Evolutionary conservation across 2,113 vertebrate species (phyloP).

Genomic region (Lasiurus cinereus): DNA sequence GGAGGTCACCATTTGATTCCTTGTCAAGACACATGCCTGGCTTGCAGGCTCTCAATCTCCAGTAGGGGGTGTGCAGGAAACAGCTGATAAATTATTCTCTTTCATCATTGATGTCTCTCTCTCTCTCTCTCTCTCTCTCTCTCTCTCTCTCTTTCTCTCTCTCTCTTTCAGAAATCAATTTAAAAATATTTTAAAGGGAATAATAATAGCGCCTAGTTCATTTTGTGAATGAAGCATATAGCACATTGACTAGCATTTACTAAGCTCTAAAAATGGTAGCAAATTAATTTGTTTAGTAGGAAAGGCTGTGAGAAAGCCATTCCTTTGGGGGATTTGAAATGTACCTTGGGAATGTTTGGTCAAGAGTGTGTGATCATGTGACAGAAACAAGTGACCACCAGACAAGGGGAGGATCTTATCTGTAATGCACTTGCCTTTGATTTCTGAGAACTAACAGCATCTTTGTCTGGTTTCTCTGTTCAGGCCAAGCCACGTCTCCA

Average conservation of each 20-base stretch:
- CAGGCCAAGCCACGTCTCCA: conserved; percentile 96
- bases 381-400: neutral
- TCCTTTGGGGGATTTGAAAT: neutral
- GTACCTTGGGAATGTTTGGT: neutral
- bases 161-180: too few species aligned
- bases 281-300: neutral
- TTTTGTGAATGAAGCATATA: neutral
- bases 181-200: neutral
- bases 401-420: neutral
- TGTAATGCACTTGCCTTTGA: neutral
- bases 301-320: conserved; percentile 1
- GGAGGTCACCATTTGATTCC: too few species aligned
- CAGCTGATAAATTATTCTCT: too few species aligned
- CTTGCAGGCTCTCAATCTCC: too few species aligned
- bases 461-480: conserved; percentile 64
- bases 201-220: neutral
- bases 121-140: too few species aligned
- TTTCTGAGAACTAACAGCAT: neutral
- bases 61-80: too few species aligned
- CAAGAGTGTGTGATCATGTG: neutral
- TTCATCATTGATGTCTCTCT: too few species aligned
- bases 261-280: neutral
- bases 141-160: too few species aligned
- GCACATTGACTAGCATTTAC: neutral
- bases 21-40: too few species aligned